Conservation (phyloP, 2,797 vertebrate genomes). For the Phataginus tricuspis region DNA sequence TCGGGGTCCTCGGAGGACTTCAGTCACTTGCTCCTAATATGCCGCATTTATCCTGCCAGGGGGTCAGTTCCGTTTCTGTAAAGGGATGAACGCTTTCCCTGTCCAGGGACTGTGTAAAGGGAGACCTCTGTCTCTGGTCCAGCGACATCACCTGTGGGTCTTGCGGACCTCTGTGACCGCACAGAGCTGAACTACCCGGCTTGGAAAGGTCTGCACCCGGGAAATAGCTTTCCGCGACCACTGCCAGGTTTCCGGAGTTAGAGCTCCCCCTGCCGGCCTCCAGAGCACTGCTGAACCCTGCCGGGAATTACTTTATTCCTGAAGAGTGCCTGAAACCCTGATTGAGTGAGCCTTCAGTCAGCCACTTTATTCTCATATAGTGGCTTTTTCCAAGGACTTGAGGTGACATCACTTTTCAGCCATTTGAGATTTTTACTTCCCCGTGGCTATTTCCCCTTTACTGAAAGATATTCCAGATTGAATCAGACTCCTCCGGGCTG, state of each 20-base stretch:
- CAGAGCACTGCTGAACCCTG: background rate
- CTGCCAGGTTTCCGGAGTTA: conserved; percentile 89
- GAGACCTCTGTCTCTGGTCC: conserved; percentile 90
- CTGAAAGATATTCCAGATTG: background rate
- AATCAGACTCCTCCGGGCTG: background rate
- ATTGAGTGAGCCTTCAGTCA: background rate
- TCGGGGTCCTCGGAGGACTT: background rate
- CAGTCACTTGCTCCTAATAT: background rate
- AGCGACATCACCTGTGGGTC: conserved; percentile 91
- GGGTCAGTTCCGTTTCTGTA: background rate
- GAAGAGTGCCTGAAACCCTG: background rate
- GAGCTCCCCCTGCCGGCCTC: conserved; percentile 92
- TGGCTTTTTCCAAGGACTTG: background rate
- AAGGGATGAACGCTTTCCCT: conserved; percentile 48
- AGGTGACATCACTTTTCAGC: background rate
- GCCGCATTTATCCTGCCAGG: background rate
- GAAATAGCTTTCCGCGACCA: background rate
- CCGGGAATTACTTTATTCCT: background rate
- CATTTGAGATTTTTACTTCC: background rate
- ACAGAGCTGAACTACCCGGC: background rate
- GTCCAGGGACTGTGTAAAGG: conserved; percentile 87
- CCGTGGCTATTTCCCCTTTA: background rate
- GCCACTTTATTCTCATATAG: background rate
- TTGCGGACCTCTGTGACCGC: conserved; percentile 90
- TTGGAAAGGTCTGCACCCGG: conserved; percentile 85